Base-by-base conservation (phyloP, 2,888 invertebrate species). In the Chaitophorus viminalis region DNA sequence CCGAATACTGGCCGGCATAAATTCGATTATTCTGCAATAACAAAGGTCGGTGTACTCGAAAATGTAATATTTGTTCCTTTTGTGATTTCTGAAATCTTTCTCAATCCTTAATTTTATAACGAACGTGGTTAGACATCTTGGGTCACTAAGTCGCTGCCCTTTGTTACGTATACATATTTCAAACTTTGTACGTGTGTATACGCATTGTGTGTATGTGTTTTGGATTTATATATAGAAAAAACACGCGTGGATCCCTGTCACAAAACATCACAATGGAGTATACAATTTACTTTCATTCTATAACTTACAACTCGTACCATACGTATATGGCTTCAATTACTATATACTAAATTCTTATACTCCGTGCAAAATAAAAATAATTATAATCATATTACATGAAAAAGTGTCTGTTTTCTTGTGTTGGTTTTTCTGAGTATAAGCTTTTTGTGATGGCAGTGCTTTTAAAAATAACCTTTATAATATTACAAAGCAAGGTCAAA, bases 301-400 rank as follows among this genome's bases (percentile, higher is more conserved):
- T 60, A 60, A 60, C 3, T 25, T 46, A 46, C 46, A 46, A 46
- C 46, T 46, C 14, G 14, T 46, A 46, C 46, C 46, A 1, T 60
- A 60, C 4, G 4, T 6, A 21, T 25, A 25, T 25, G 60, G 52
- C 52, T 17, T 8, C 21, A 3, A 21, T 25, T 60, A 6, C 60
- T 21, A 60, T 60, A 60, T 8, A 60, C 4, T 60, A 60, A 21
- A 54, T 21, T 21, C 54, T 54, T 54, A 54, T 54, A 54, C 21
- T 21, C 54, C 5, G 33, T 46, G 11, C 9, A 82, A 82, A 82
- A 74, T 54, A 54, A 82, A 72, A 74, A 36, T 25, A 25, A 74
- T 74, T 82, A 82, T 72, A 82, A 46, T 72, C 72, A 54, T 72
- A 72, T 82, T 72, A 54, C 72, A 68, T 68, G n/a, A 82, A 70